Evolutionary conservation across 2,797 vertebrate species (phyloP), one percentile per base, ranked within the genome.

Genomic region (Gymnopithys bicolor): DNA sequence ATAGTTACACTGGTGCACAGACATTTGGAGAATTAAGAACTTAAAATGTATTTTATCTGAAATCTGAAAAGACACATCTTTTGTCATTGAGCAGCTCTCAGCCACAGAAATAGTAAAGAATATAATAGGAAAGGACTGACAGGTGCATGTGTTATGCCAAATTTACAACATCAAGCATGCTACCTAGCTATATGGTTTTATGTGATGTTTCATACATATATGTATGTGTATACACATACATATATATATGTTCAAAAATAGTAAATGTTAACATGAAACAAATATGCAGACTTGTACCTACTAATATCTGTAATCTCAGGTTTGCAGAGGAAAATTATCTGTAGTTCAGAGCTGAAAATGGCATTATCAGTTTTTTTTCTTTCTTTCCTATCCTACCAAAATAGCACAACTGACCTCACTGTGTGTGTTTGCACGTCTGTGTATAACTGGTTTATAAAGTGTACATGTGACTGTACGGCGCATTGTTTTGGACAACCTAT

Each of bases 301-400:
- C n/a, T 75, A 71, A 59, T 13, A 71, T 15, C 76, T 76, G 35
- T 76, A 90, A 89, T 86, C 51, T 76, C 55, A 60, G n/a, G 45
- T 76, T 75, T 88, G 62, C 76, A 79, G 45, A 49, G 84, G 84
- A 91, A 87, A 95, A 86, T 64, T 21, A 67, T 37, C 64, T 66
- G 64, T 19, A 75, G 69, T 69, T 84, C 35, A 25, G 32, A 82
- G 67, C 51, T 79, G 70, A 74, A 91, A 67, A 90, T 10, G 11
- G 14, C 10, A 8, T 82, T 79, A 95, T 45, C 74, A 88, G 33
- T 25, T 77, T 68, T 77, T 68, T 68, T 87, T 85, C n/a, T 80
- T 88, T 30, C 59, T 86, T 94, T 96, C 87, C 87, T 86, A 10
- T 66, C 87, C 73, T 84, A 89, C 70, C 19, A 67, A 94, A 93